Conservation (phyloP, 2,888 invertebrate species). For the Archips xylosteana region DNA sequence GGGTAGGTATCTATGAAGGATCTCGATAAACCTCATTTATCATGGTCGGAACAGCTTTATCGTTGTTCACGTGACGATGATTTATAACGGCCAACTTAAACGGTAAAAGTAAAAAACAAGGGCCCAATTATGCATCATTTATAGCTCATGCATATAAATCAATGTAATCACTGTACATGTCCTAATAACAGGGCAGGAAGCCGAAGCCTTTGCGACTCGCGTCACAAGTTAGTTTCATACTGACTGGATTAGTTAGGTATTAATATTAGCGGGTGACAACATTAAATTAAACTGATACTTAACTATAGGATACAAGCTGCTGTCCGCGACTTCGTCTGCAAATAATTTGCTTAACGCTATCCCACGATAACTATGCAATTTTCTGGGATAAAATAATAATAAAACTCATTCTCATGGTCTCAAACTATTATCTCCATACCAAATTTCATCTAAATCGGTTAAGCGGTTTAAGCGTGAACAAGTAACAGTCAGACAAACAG, state of each 20-base stretch:
- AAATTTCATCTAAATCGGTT: no score
- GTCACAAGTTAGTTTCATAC: not conserved
- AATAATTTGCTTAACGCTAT: no score
- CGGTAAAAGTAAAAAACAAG: slow-evolving; percentile 66
- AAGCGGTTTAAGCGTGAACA: no score
- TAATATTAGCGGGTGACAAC: not conserved
- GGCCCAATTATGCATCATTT: slow-evolving; percentile 76
- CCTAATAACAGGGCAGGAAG: slow-evolving; percentile 67
- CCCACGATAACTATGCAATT: no score
- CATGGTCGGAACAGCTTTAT: slow-evolving; percentile 54
- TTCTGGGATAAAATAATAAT: no score
- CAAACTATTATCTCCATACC: no score
- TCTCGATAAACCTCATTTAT: slow-evolving; percentile 49
- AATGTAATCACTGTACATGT: slow-evolving; percentile 64
- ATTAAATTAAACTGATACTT: no score
- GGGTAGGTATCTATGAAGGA: slow-evolving; percentile 37
- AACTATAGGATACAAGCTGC: no score
- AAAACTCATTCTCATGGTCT: no score
- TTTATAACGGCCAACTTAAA: slow-evolving; percentile 66
- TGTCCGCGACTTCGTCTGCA: no score
- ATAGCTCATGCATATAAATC: slow-evolving; percentile 80
- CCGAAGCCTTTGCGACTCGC: slow-evolving; percentile 45
- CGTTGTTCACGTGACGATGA: slow-evolving; percentile 65
- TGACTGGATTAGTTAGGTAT: not conserved
- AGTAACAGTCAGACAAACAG: no score